These are phyloP conservation scores for Eretmocerus hayati DNA, from an alignment of 2,888 invertebrate species.

Conservation along the genomic window DNA sequence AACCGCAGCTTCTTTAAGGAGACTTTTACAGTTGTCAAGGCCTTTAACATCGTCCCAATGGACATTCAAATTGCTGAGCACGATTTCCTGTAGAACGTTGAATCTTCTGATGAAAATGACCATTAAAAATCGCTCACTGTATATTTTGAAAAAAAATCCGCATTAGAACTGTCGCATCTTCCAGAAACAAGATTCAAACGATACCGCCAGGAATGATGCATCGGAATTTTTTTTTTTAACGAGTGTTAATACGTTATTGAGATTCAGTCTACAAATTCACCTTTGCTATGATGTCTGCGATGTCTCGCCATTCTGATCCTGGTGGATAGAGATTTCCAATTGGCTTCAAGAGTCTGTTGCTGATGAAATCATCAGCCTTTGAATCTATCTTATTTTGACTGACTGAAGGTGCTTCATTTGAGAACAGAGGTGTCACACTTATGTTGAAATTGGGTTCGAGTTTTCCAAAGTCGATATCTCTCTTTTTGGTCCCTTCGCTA, in stretches of 20 bases:
- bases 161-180: too few species aligned
- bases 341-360: slow-evolving; percentile 37
- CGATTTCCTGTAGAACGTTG: slow-evolving; percentile 51
- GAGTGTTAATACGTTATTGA: too few species aligned
- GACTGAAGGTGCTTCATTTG: slow-evolving; percentile 21
- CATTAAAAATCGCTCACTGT: too few species aligned
- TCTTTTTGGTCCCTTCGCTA: background rate
- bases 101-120: too few species aligned
- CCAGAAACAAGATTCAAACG: too few species aligned
- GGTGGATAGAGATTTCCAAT: slow-evolving; percentile 35
- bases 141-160: too few species aligned
- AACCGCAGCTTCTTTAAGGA: slow-evolving; percentile 79
- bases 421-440: slow-evolving; percentile 30
- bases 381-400: slow-evolving; percentile 14
- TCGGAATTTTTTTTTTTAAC: too few species aligned
- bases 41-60: slow-evolving; percentile 79
- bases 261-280: too few species aligned
- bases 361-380: slow-evolving; percentile 4
- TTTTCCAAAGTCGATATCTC: too few species aligned
- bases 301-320: slow-evolving; percentile 56
- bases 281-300: slow-evolving; percentile 60
- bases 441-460: slow-evolving; percentile 26
- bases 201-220: too few species aligned
- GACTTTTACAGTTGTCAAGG: slow-evolving; percentile 63
- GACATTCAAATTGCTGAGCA: slow-evolving; percentile 59